These are phyloP conservation scores for Euwallacea similis DNA, from an alignment of 1,140 invertebrate species.

Conservation along the genomic window DNA sequence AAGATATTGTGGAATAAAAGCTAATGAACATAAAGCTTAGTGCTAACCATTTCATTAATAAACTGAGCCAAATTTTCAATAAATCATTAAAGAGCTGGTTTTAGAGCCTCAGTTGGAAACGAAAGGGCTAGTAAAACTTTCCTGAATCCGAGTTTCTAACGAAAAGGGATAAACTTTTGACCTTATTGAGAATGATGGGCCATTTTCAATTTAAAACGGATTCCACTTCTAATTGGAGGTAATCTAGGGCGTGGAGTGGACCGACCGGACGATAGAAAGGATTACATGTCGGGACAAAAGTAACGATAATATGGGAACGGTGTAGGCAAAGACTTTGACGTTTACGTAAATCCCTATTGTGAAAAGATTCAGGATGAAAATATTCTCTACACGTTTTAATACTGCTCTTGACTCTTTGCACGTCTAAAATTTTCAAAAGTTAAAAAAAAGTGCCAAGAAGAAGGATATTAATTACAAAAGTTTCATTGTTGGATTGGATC, in stretches of 20 bases:
- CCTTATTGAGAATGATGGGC: constrained; percentile 19
- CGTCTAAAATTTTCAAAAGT: too few relatives aligned
- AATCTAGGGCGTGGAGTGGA: constrained; percentile 18
- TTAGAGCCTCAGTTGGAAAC: not conserved
- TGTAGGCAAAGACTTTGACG: too few relatives aligned
- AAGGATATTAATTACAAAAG: too few relatives aligned
- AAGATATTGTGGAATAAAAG: not conserved
- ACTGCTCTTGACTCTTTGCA: too few relatives aligned
- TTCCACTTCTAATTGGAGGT: constrained; percentile 21
- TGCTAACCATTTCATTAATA: not conserved
- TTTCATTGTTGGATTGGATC: too few relatives aligned
- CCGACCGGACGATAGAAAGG: constrained; percentile 7
- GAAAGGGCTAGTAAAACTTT: not conserved
- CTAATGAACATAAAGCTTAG: not conserved
- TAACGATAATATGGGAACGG: not conserved
- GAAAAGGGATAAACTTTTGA: constrained; percentile 22
- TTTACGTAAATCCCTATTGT: too few relatives aligned
- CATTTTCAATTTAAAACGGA: constrained; percentile 31
- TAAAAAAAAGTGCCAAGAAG: too few relatives aligned
- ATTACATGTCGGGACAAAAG: constrained; percentile 6
- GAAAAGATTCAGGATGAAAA: too few relatives aligned
- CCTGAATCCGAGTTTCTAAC: not conserved
- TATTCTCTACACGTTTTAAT: too few relatives aligned
- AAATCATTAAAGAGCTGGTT: too few relatives aligned
- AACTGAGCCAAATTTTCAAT: too few relatives aligned